A percentile compares a stretch with the other conserved stretches of the same genome.
These are phyloP conservation scores for Phrynosoma blainvillii DNA, from an alignment of 2,113 vertebrate genomes.

Conservation along the genomic window DNA sequence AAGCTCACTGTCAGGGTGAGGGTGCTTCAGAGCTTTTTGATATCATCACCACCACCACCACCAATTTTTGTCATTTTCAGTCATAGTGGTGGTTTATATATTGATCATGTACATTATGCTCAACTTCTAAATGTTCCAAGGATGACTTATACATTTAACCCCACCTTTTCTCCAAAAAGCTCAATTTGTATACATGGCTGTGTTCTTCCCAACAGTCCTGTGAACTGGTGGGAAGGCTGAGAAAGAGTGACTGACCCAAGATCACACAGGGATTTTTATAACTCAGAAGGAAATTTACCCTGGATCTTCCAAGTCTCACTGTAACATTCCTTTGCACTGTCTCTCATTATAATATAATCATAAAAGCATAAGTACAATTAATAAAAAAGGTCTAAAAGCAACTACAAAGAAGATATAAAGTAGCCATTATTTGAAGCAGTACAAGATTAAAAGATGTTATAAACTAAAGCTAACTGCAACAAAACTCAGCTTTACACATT, in stretches of 20 bases:
- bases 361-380: background rate
- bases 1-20: background rate
- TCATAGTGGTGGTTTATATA: background rate
- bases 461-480: background rate
- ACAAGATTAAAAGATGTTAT: background rate
- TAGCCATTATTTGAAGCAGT: background rate
- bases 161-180: no score
- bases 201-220: no score
- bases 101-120: background rate
- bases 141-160: no score
- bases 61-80: no score
- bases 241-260: no score
- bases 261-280: no score
- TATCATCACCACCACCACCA: background rate
- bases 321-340: no score
- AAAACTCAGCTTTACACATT: background rate
- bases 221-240: no score
- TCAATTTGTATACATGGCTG: no score
- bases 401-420: background rate
- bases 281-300: no score
- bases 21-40: background rate
- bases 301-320: no score
- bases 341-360: background rate
- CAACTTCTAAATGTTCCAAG: background rate
- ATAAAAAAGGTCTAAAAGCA: background rate